Evolutionary conservation across 2,113 vertebrate species (phyloP), one percentile per base, ranked within the genome.

Genomic region (Apaloderma vittatum): DNA sequence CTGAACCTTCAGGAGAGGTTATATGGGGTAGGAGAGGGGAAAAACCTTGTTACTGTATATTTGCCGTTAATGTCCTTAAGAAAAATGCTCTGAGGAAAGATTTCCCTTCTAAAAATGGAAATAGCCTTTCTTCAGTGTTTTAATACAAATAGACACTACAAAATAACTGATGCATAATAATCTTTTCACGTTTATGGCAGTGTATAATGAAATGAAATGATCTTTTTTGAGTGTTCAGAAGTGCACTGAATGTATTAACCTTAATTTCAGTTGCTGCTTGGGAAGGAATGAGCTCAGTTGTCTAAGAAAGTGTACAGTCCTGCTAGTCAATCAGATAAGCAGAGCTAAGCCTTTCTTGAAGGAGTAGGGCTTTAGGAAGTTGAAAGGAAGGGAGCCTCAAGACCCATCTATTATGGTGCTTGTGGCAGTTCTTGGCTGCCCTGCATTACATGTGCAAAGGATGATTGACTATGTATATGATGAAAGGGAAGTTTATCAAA

Each of bases 1-100:
- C 51, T 90, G 68, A 54, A 62, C 40, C 49, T 96, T 97, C 36
- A 91, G 46, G 27, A 92, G 36, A 72, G 59, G 54, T 94, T 87
- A 58, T 67, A 46, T 23, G 58, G 23, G 72, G 6, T 59, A 57
- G 34, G 30, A 52, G 59, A 81, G 23, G 18, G 77, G n/a, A 85
- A 49, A 48, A 94, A 37, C 40, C 21, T 52, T 82, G 12, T 67
- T 84, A 70, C 59, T 81, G 46, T 88, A 18, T 36, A 57, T 81
- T 52, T 96, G 29, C 36, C 58, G 37, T 52, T 63, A 80, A 65
- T 63, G 40, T 93, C 66, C 40, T 84, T 68, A 90, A 91, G 43
- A 83, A 85, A 93, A 93, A 48, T 45, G 85, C 17, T 70, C 30
- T 24, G 36, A 90, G 36, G 45, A 83, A 74, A 96, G 51, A 63